A percentile compares a stretch with the other conserved stretches of the same genome.
phyloP scores from a whole-genome alignment of 1,140 invertebrate genomes.

The Nixonia krombeini region DNA sequence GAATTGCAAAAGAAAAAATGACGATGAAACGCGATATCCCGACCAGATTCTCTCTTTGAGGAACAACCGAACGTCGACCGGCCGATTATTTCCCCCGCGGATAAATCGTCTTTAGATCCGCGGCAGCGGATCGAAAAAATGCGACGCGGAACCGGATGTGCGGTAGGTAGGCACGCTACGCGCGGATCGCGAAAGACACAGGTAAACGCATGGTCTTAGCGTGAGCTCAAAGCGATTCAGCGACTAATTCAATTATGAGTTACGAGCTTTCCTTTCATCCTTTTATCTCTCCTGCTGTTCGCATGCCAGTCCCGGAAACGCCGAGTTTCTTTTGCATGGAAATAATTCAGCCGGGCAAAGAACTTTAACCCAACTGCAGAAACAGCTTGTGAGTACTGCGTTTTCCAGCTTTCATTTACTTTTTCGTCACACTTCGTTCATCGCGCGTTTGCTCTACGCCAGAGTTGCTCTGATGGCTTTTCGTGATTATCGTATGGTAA shows the following conservation, averaged over 20 bases:
- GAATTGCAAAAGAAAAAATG: too few relatives aligned
- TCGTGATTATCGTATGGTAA: too few relatives aligned
- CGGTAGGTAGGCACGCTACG: slow-evolving; percentile 31
- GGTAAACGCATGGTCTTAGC: slow-evolving; percentile 30
- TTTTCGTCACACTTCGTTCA: too few relatives aligned
- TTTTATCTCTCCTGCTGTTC: slow-evolving; percentile 34
- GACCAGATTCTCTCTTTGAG: too few relatives aligned
- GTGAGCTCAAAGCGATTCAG: slow-evolving; percentile 40
- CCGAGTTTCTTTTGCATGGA: slow-evolving; percentile 18
- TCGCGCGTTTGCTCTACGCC: too few relatives aligned
- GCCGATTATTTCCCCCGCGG: too few relatives aligned
- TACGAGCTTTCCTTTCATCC: slow-evolving; percentile 43
- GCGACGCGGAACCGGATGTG: slow-evolving; percentile 38
- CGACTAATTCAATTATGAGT: slow-evolving; percentile 48
- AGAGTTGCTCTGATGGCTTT: too few relatives aligned
- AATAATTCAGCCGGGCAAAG: slow-evolving; percentile 19
- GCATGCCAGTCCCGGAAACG: slow-evolving; percentile 37
- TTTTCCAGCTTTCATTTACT: too few relatives aligned
- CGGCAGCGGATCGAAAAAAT: slow-evolving; percentile 32
- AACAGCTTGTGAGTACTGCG: too few relatives aligned
- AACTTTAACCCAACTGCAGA: slow-evolving; percentile 5
- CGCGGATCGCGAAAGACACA: slow-evolving; percentile 26
- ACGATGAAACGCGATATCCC: too few relatives aligned
- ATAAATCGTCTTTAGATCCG: slow-evolving; percentile 8
- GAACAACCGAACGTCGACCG: too few relatives aligned